Percentiles rank a stretch among this genome's conserved stretches.
phyloP scores from a whole-genome alignment of 2,113 vertebrate genomes.

The Helogale parvula region DNA sequence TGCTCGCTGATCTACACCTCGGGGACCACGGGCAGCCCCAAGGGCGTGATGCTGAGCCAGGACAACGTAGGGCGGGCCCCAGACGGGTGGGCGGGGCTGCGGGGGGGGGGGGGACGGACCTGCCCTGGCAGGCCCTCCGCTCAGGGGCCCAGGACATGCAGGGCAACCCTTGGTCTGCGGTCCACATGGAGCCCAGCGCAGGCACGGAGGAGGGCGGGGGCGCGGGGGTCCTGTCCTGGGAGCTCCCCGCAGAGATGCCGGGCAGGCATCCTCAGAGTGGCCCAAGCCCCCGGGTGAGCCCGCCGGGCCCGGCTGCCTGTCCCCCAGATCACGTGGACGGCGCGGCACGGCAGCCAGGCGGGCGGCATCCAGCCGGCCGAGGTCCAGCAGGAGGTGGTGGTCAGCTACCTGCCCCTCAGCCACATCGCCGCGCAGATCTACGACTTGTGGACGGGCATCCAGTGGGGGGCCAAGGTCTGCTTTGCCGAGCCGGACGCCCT shows the following conservation, averaged over 20 bases:
- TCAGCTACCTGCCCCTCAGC: conserved; percentile 94
- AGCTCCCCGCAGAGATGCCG: background rate
- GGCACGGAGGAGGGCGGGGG: background rate
- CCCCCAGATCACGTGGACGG: conserved; percentile 92
- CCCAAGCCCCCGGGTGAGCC: background rate
- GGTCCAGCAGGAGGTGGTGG: conserved; percentile 89
- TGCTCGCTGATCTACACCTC: conserved; percentile 93
- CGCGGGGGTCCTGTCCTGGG: too few relatives aligned
- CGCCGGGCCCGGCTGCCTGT: too few relatives aligned
- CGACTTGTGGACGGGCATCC: conserved; percentile 93
- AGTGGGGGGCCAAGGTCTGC: conserved; percentile 92
- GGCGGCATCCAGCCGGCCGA: conserved; percentile 90
- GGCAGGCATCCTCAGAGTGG: background rate
- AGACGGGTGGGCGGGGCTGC: background rate
- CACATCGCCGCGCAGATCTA: conserved; percentile 94
- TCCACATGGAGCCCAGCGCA: background rate
- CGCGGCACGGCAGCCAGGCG: conserved; percentile 87
- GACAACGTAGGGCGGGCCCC: conserved; percentile 88
- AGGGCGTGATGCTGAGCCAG: conserved; percentile 95
- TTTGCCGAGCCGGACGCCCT: conserved; percentile 94
- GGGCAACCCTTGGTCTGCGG: background rate
- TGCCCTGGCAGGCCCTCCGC: background rate
- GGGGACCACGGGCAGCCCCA: conserved; percentile 92
- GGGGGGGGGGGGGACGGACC: background rate
- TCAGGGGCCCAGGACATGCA: background rate